Evolutionary conservation across 92 coral and sea anemone species (phyloP), one percentile per base, ranked within the genome.

Genomic region (Actinernus sp.): DNA sequence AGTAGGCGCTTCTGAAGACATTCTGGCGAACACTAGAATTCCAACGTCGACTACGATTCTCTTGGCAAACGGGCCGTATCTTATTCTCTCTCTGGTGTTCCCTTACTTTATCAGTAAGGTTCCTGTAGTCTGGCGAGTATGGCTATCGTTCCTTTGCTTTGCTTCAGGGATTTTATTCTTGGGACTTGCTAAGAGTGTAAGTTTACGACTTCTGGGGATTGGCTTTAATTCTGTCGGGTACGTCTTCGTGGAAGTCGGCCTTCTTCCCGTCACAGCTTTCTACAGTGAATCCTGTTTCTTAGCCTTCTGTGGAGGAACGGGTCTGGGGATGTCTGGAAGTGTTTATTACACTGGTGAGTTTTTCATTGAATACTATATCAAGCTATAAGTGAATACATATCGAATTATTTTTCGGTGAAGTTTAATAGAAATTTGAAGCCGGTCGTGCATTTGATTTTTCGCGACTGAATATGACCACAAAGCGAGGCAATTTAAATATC

Each of bases 231-330:
- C 59, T 6, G 59, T 52, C 16, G 59, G 59, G 24, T 28, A 52
- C 21, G 5, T 11, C 34, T 22, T 28, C 30, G 32, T 28, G 24
- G 59, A 52, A 52, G 59, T 52, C 3, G 34, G 31, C 5, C 4
- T 52, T 9, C 13, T 28, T 4, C 31, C 31, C 3, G 30, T 52
- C 30, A 4, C 59, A 6, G 59, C 59, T 10, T 52, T 52, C 32
- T 52, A 52, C 31, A 28, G 34, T 10, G 59, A 52, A 28, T 4
- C 31, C 3, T 13, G 30, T 22, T 3, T 52, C 16, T 24, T 22
- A 13, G 30, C 31, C 7, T 52, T 52, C 24, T 52, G 30, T 52
- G 34, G 30, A 8, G 59, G 59, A 10, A 52, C 59, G 3, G 59
- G 59, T 11, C 11, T 52, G 8, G 59, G 59, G 3, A 4, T 52